Base-by-base conservation (phyloP, 1,140 invertebrate species). In the Oryzaephilus surinamensis region DNA sequence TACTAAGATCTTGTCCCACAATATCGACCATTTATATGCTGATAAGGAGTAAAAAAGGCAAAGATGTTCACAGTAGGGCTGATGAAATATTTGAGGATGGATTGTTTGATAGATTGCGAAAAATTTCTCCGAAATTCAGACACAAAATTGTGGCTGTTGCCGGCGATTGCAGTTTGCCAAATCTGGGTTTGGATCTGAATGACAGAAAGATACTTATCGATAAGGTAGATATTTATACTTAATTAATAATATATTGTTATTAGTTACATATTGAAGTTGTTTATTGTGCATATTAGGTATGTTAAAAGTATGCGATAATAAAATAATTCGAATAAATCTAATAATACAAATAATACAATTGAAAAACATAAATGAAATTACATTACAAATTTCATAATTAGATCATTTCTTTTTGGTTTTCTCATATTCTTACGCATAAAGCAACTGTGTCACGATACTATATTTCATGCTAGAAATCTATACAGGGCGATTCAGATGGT, bases 11-110 rank as follows among this genome's bases (percentile, higher is more conserved):
- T 15, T 92, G 87, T 60, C 70, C 72, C 8, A 76, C 80, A 40
- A 48, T 92, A 18, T 72, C 73, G 23, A 74, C 69, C 17, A 74
- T 93, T 45, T 92, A 84, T 58, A 63, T 90, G 15, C 63, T 92
- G 26, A 72, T 91, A 23, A 64, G 88, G 46, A 67, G 71, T 12
- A 91, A 90, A 63, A 82, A 81, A 53, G 80, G 77, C n/a, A 77
- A 81, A 55, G 72, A 77, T 50, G 67, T 77, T 4, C 54, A 64
- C 12, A 61, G 68, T 12, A 66, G 81, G 33, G 57, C 82, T 0
- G 72, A 81, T 11, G 69, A 73, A 44, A 58, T 81, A 27, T 67
- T 80, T 45, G 73, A 80, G 38, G 74, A 78, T 46, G 62, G 71
- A 38, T 32, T 58, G 21, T 61, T 58, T 30, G 46, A 53, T 5